Evolutionary conservation across 1,140 invertebrate species (phyloP).

Genomic region (Eueides isabella): DNA sequence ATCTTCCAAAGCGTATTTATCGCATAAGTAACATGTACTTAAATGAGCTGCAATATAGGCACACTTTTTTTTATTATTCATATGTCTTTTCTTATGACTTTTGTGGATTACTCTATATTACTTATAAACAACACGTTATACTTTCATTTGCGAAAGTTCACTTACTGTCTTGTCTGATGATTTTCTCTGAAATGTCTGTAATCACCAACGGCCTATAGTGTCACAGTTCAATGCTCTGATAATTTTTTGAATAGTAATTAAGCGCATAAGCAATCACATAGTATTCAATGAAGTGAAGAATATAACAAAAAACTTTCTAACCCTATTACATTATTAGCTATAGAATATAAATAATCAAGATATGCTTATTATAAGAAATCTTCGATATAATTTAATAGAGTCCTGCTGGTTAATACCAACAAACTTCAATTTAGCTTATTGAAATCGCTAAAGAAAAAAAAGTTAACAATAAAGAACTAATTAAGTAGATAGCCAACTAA

Average conservation of each 20-base stretch:
- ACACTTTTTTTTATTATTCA: background rate
- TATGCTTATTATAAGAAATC: too few species aligned
- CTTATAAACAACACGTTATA: background rate
- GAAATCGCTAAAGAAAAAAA: background rate
- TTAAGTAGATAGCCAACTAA: background rate
- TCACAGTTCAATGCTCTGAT: constrained; percentile 72
- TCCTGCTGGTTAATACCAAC: too few species aligned
- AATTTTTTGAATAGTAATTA: constrained; percentile 58
- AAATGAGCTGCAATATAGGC: background rate
- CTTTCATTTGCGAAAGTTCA: background rate
- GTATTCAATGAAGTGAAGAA: too few species aligned
- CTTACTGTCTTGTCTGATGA: background rate
- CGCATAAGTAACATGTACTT: background rate
- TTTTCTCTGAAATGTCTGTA: constrained; percentile 21
- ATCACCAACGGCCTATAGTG: constrained; percentile 41
- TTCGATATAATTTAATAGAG: too few species aligned
- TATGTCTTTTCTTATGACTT: background rate
- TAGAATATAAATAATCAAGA: too few species aligned
- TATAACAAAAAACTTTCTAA: too few species aligned
- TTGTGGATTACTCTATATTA: too few species aligned
- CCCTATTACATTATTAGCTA: too few species aligned
- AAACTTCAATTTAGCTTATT: too few species aligned
- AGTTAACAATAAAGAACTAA: background rate
- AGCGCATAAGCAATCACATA: constrained; percentile 15
- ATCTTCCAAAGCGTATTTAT: background rate